Conservation (phyloP, 2,797 vertebrate species). For the Gymnocypris eckloni region DNA sequence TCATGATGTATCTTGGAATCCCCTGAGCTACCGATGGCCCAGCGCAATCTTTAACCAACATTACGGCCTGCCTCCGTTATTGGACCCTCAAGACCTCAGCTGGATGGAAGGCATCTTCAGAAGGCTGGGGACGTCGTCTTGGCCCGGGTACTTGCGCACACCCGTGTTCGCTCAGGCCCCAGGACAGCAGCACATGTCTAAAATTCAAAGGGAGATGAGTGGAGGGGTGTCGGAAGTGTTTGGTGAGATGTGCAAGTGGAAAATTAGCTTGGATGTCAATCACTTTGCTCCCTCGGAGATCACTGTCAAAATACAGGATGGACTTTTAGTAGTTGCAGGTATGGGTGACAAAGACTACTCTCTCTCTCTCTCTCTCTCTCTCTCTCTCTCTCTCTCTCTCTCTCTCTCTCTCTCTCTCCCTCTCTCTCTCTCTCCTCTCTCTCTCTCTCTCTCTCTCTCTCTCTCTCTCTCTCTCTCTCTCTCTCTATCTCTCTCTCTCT, state of each 20-base stretch:
- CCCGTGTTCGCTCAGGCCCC: constrained; percentile 62
- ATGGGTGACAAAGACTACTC: constrained; percentile 23
- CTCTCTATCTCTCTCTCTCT: too few relatives aligned
- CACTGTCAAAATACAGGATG: constrained; percentile 67
- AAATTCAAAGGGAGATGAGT: constrained; percentile 52
- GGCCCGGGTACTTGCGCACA: constrained; percentile 68
- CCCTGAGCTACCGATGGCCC: constrained; percentile 70
- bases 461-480: too few relatives aligned
- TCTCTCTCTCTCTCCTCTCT: too few relatives aligned
- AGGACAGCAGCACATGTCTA: constrained; percentile 56
- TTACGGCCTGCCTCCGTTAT: constrained; percentile 69
- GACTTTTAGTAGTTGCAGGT: constrained; percentile 80
- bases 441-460: too few relatives aligned
- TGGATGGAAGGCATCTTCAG: constrained; percentile 70
- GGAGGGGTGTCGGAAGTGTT: constrained; percentile 59
- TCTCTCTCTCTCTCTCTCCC: too few relatives aligned
- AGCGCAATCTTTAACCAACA: constrained; percentile 70
- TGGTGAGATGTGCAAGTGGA: constrained; percentile 71
- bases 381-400: too few relatives aligned
- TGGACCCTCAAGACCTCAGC: constrained; percentile 65
- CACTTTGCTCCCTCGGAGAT: constrained; percentile 79
- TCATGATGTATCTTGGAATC: constrained; percentile 61
- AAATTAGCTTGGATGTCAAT: constrained; percentile 76
- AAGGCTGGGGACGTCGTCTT: constrained; percentile 67
- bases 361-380: too few relatives aligned